Evolutionary conservation across 2,888 invertebrate genomes (phyloP).

Genomic region (Augochlorella aurata): DNA sequence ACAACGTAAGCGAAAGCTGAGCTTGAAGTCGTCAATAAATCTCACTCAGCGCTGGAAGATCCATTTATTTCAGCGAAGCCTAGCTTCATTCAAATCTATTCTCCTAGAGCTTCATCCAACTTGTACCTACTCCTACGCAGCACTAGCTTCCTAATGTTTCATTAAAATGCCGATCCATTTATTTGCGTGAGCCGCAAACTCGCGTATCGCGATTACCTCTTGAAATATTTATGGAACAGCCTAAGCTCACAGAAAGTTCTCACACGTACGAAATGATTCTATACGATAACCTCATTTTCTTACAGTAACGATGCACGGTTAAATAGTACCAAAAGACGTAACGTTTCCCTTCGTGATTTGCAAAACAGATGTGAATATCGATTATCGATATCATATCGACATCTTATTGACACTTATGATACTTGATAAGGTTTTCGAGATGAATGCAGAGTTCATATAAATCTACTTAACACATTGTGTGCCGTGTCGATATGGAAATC

Average conservation of each 20-base stretch:
- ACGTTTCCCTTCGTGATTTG: no score
- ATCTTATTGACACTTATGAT: no score
- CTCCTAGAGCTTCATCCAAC: neutral
- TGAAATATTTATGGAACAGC: slow-evolving; percentile 25
- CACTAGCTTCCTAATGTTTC: neutral
- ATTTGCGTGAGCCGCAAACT: neutral
- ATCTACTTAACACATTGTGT: no score
- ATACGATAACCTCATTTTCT: slow-evolving; percentile 15
- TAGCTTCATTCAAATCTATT: slow-evolving; percentile 14
- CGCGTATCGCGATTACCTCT: neutral
- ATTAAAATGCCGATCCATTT: slow-evolving; percentile 6
- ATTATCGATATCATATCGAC: no score
- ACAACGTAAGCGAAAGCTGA: neutral
- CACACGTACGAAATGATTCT: neutral
- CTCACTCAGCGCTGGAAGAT: neutral
- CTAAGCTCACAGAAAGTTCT: neutral
- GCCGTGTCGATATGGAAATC: no score
- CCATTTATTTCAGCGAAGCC: slow-evolving; percentile 10
- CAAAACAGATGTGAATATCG: no score
- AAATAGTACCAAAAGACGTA: no score
- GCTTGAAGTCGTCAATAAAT: slow-evolving; percentile 21
- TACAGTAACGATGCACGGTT: neutral
- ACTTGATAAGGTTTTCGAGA: no score
- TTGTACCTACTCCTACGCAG: neutral
- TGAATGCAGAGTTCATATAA: no score